Evolutionary conservation across 2,113 vertebrate species (phyloP).

Genomic region (Hydrochoerus hydrochaeris): DNA sequence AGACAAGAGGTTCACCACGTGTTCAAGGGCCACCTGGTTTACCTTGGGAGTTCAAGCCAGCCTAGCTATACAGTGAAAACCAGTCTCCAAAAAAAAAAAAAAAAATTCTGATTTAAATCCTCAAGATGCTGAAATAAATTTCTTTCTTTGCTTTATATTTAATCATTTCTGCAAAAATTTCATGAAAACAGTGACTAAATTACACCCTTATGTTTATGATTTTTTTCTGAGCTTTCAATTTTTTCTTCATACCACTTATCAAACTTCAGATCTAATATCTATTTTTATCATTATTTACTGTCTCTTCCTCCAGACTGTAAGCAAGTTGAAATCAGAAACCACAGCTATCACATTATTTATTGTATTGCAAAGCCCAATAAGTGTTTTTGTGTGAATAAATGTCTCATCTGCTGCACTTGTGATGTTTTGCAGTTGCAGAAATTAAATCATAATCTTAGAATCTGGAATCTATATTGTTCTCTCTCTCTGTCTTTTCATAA

Average conservation of each 20-base stretch:
- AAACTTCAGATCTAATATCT: neutral
- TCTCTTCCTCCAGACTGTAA: neutral
- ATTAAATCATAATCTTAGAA: neutral
- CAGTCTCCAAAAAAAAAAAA: neutral
- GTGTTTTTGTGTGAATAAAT: neutral
- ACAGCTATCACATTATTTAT: neutral
- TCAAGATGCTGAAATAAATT: conserved; percentile 3
- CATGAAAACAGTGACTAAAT: neutral
- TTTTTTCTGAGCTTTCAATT: neutral
- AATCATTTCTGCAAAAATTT: neutral
- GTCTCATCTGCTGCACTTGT: neutral
- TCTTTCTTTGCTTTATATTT: conserved; percentile 8
- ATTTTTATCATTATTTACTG: neutral
- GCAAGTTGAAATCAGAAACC: neutral
- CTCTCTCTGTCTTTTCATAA: neutral
- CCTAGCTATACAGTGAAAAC: neutral
- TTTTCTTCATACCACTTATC: neutral
- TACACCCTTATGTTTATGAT: neutral
- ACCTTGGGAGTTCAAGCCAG: neutral
- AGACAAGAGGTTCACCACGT: neutral
- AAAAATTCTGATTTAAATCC: neutral
- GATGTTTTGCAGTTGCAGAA: neutral
- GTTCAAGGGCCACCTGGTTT: neutral
- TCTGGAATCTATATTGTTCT: neutral
- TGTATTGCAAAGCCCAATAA: neutral